A percentile compares a stretch with the other conserved stretches of the same genome.
Conservation (phyloP, 2,888 invertebrate species). For the Mylabris sibirica region DNA sequence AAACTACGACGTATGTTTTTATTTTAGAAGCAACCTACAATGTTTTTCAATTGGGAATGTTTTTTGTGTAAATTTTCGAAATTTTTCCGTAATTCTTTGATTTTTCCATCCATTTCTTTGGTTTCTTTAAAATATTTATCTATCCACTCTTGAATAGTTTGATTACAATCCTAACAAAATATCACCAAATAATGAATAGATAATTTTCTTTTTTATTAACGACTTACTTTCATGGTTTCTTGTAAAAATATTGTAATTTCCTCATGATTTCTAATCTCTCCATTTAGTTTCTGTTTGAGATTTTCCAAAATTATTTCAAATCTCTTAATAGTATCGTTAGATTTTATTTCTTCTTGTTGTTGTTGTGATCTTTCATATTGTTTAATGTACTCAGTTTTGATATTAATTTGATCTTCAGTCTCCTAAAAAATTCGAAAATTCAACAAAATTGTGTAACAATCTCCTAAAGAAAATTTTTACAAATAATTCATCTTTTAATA, state of each 20-base stretch:
- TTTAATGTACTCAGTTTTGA: background rate
- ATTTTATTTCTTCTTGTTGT: background rate
- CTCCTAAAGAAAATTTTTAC: background rate
- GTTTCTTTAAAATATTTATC: constrained; percentile 56
- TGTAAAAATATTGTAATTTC: constrained; percentile 44
- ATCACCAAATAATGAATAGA: constrained; percentile 5
- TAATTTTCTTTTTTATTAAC: constrained; percentile 10
- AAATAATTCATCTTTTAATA: constrained; percentile 3
- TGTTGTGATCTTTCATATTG: background rate
- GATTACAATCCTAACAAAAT: constrained; percentile 53
- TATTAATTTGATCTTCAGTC: background rate
- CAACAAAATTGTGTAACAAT: too few relatives aligned
- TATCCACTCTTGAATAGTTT: constrained; percentile 57
- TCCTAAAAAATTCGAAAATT: background rate
- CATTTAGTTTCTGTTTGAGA: background rate
- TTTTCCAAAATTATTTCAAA: background rate
- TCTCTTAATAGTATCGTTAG: background rate
- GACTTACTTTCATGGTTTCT: constrained; percentile 47
- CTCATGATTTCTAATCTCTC: background rate
- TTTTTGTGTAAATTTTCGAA: background rate
- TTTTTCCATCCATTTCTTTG: constrained; percentile 53
- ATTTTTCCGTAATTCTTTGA: constrained; percentile 32
- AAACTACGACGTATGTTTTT: too few relatives aligned
- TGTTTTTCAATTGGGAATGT: constrained; percentile 48
- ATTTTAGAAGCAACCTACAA: constrained; percentile 42